Conservation (phyloP, 2,888 invertebrate species). For the Orthosia cruda region DNA sequence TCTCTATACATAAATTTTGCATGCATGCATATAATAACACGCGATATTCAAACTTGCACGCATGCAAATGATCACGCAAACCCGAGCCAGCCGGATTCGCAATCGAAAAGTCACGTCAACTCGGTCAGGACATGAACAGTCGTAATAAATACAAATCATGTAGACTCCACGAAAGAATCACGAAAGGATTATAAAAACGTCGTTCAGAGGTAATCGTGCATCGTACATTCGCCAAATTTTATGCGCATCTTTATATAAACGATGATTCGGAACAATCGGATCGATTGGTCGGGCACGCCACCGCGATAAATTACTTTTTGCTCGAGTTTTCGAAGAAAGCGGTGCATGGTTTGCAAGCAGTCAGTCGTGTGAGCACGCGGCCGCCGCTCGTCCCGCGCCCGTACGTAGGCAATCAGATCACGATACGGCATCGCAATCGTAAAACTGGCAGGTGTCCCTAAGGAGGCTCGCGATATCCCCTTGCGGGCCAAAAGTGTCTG, state of each 20-base stretch:
- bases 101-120: conserved; percentile 60
- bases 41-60: conserved; percentile 50
- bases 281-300: conserved; percentile 89
- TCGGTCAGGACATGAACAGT: conserved; percentile 53
- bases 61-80: conserved; percentile 56
- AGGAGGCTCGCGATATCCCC: conserved; percentile 77
- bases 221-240: conserved; percentile 84
- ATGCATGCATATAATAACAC: conserved; percentile 53
- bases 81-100: conserved; percentile 41
- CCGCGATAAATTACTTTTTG: conserved; percentile 90
- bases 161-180: conserved; percentile 72
- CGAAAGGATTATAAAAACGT: conserved; percentile 77
- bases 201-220: conserved; percentile 77
- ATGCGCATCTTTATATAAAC: conserved; percentile 88
- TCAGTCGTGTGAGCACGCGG: conserved; percentile 78
- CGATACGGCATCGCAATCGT: conserved; percentile 47
- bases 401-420: conserved; percentile 51
- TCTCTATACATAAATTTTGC: conserved; percentile 39
- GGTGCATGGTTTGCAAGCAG: conserved; percentile 83
- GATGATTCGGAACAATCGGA: conserved; percentile 79
- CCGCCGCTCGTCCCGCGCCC: conserved; percentile 76
- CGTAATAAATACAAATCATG: conserved; percentile 58
- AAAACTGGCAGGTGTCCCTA: conserved; percentile 78
- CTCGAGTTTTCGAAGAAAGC: conserved; percentile 79
- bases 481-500: conserved; percentile 87